A percentile compares a stretch with the other conserved stretches of the same genome.
phyloP scores from a whole-genome alignment of 1,140 invertebrate species.

The Bombus breviceps region DNA sequence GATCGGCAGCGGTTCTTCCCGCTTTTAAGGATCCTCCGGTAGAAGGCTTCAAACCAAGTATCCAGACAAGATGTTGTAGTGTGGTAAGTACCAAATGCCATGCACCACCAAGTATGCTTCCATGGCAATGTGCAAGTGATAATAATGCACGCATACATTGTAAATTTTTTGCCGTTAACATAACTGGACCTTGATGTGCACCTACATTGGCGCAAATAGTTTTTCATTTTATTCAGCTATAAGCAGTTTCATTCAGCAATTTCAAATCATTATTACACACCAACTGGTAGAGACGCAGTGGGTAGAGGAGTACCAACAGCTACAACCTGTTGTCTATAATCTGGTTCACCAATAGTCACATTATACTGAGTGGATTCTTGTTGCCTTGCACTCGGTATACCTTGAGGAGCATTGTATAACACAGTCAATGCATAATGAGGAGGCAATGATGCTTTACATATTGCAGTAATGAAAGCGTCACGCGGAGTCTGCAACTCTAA shows the following conservation, averaged over 20 bases:
- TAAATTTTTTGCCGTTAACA: conserved; percentile 98
- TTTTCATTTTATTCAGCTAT: background rate
- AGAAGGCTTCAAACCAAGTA: conserved; percentile 97
- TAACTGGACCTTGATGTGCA: conserved; percentile 96
- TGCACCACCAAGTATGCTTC: conserved; percentile 94
- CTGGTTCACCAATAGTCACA: conserved; percentile 84
- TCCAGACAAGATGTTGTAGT: conserved; percentile 98
- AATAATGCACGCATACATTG: conserved; percentile 97
- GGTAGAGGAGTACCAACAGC: conserved; percentile 96
- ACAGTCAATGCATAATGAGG: conserved; percentile 97
- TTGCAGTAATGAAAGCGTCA: conserved; percentile 96
- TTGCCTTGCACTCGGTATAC: conserved; percentile 76
- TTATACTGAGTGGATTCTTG: conserved; percentile 81
- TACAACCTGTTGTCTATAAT: conserved; percentile 95
- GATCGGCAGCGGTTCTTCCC: conserved; percentile 87
- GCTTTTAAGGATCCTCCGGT: conserved; percentile 95
- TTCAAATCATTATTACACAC: conserved; percentile 75
- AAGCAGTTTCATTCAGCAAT: no score
- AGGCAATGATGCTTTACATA: conserved; percentile 97
- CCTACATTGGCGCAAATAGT: conserved; percentile 70
- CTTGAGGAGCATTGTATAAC: conserved; percentile 86
- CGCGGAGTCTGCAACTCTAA: conserved; percentile 89
- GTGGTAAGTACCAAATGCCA: conserved; percentile 98
- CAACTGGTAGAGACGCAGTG: conserved; percentile 89
- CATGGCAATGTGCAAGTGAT: conserved; percentile 95